A percentile compares a stretch with the other conserved stretches of the same genome.
Evolutionary conservation across 2,888 invertebrate genomes (phyloP).

Genomic region (Drosophila mayaguana): DNA sequence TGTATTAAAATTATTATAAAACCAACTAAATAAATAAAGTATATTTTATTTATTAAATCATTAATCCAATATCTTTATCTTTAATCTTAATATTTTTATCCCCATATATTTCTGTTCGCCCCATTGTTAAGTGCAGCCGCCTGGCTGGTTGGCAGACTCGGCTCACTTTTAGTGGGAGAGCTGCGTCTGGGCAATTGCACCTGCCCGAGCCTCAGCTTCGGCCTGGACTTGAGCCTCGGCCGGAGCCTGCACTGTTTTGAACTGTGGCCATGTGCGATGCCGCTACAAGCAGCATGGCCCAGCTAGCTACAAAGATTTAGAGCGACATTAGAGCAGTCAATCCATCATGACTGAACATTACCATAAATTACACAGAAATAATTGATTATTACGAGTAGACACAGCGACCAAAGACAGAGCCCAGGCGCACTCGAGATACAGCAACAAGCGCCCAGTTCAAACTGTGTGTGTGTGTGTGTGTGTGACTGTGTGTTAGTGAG

Average conservation of each 20-base stretch:
- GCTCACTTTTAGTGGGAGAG: conserved; percentile 72
- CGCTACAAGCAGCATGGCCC: conserved; percentile 64
- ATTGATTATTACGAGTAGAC: conserved; percentile 85
- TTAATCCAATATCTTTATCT: too few species aligned
- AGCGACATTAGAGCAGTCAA: conserved; percentile 86
- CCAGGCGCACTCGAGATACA: conserved; percentile 53
- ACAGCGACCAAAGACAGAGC: conserved; percentile 59
- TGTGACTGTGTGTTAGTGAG: conserved; percentile 15
- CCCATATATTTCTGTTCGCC: background rate
- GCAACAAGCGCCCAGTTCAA: conserved; percentile 57
- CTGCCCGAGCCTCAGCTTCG: conserved; percentile 57
- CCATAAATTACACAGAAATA: conserved; percentile 86
- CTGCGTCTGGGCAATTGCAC: conserved; percentile 70
- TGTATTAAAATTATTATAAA: background rate
- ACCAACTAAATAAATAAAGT: too few species aligned
- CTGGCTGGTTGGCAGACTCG: conserved; percentile 44
- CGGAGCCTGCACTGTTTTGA: conserved; percentile 52
- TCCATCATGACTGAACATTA: conserved; percentile 86
- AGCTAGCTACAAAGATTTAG: conserved; percentile 83
- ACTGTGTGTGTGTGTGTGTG: conserved; percentile 16
- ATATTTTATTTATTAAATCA: too few species aligned
- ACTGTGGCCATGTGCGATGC: conserved; percentile 66
- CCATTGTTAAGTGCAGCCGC: conserved; percentile 58
- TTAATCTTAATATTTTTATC: background rate
- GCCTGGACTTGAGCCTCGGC: conserved; percentile 26